Percentiles rank a stretch among this genome's conserved stretches.
phyloP scores from a whole-genome alignment of 2,113 vertebrate species.

The Mus pahari region DNA sequence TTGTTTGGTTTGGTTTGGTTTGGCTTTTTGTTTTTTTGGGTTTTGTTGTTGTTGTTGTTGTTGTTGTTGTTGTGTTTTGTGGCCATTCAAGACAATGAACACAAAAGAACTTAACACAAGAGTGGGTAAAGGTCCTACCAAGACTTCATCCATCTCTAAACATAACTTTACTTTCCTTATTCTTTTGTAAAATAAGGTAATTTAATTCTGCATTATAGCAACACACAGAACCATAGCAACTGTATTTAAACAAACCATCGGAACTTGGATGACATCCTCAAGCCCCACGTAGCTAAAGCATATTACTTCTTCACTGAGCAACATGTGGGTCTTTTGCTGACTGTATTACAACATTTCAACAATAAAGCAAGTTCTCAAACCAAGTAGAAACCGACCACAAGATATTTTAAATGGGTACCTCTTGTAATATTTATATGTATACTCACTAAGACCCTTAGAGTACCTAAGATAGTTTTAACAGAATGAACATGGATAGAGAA shows the following conservation, averaged over 20 bases:
- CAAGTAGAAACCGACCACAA: slow-evolving; percentile 12
- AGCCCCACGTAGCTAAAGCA: neutral
- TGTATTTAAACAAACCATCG: neutral
- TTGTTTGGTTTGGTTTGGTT: neutral
- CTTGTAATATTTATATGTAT: slow-evolving; percentile 21
- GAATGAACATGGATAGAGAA: neutral
- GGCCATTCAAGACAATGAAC: slow-evolving; percentile 58
- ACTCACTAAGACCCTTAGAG: neutral
- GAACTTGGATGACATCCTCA: neutral
- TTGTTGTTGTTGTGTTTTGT: neutral
- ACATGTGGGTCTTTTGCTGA: neutral
- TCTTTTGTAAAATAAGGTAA: neutral
- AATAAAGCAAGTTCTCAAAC: slow-evolving; percentile 14
- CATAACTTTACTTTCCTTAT: slow-evolving; percentile 6
- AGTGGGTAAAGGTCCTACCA: slow-evolving; percentile 65
- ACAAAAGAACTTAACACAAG: slow-evolving; percentile 11
- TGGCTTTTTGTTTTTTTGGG: neutral
- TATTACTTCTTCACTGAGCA: neutral
- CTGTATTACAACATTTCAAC: slow-evolving; percentile 48
- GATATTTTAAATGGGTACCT: slow-evolving; percentile 1
- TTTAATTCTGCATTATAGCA: slow-evolving; percentile 6
- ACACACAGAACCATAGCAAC: neutral
- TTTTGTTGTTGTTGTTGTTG: neutral
- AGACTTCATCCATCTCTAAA: neutral
- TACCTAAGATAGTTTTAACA: neutral